Base-by-base conservation (phyloP, 1,140 invertebrate genomes). In the Ephestia elutella region DNA sequence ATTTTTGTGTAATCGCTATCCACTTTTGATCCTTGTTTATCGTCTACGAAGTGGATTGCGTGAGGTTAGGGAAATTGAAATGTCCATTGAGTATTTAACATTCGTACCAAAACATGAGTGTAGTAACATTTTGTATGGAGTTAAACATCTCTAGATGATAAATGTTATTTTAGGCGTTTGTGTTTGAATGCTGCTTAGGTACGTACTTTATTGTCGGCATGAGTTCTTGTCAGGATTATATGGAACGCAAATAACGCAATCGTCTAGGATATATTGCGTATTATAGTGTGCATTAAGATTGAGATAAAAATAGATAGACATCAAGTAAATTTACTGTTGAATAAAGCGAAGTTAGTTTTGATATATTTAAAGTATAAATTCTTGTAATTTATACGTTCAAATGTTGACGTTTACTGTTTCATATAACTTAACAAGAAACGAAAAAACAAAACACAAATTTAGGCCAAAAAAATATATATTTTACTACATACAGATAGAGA, bases 11-110 rank as follows among this genome's bases (percentile, higher is more conserved):
- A 73, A 75, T 73, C 67, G 50, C 57, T 72, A 49, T 62, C 60
- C 63, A 71, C 71, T 72, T 81, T 75, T 80, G 65, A 78, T 79
- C 63, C 71, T 78, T 68, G 66, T 76, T 79, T 82, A 68, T 66
- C 70, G 50, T 70, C 69, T 54, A 71, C 5, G 38, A 44, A 44
- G 38, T 21, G 49, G 13, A n/a, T 53, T 53, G 50, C 21, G 50
- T 53, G 50, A 25, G 50, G 20, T n/a, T 21, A 15, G 38, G 38
- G 38, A 44, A 15, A 44, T 44, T 44, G 38, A 44, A 17, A 44
- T 44, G 38, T 44, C 13, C 38, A 15, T 32, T 32, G 30, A 32
- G 8, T 10, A 32, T 44, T 44, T 44, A 17, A 44, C 38, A 13
- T 15, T 44, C 13, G 38, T 11, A 44, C 2, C 38, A 44, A 44